Evolutionary conservation across 2,113 vertebrate species (phyloP), one percentile per base, ranked within the genome.

Genomic region (Vidua macroura): DNA sequence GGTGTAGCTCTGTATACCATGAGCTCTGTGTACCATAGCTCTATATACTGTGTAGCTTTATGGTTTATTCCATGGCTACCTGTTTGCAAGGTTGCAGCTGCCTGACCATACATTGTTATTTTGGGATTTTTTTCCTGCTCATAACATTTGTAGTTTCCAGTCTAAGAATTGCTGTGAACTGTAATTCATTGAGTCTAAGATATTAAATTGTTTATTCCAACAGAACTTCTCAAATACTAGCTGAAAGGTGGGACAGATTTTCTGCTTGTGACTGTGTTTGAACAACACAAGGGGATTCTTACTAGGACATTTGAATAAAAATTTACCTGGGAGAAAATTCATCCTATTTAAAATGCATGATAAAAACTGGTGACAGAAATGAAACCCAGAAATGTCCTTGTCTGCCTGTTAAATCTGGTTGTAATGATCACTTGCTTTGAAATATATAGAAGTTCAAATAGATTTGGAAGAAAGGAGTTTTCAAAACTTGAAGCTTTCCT

Each of bases 381-480:
- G 91, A 88, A 94, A 93, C 88, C 79, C 66, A 88, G 74, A 94
- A 93, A 83, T 44, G 49, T 92, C 81, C 37, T 74, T 51, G 14
- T 27, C 69, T 96, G 67, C 31, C 35, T 75, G 60, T 90, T 86
- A 87, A 68, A 83, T 81, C 27, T 56, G 33, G 15, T 56, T 86
- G 78, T 94, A 84, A 94, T 73, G 66, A 88, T 67, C 35, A 49
- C 44, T 95, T 94, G 20, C 67, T 96, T 92, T 96, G 83, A 97
- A 84, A 78, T 85, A 53, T 1, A 7, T 46, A 81, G 37, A 72
- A 35, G 49, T 94, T 95, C 88, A 90, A 68, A 93, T 52, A 70
- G 62, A 37, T 84, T 72, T 78, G 56, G 75, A 95, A 95, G 63
- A 93, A 90, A 90, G 35, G 22, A 15, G 12, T 78, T 91, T 88